Evolutionary conservation across 2,888 invertebrate species (phyloP).

Genomic region (Bombylius discolor): DNA sequence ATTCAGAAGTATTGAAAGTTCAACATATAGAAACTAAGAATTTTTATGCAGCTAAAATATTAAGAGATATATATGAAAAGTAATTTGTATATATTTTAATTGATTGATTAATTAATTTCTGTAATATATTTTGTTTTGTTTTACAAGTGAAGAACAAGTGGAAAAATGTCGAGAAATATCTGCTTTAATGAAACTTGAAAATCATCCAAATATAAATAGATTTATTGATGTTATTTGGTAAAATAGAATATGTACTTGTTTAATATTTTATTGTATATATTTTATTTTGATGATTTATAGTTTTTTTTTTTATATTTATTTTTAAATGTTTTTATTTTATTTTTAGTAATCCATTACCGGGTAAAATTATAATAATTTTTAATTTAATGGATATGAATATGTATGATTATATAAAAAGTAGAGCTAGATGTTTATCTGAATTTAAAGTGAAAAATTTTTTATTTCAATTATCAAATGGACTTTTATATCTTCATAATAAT

Average conservation of each 20-base stretch:
- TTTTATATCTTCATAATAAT: conserved; percentile 48
- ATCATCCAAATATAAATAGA: conserved; percentile 48
- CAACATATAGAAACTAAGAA: conserved; percentile 42
- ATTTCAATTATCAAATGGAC: conserved; percentile 47
- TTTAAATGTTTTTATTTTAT: no score
- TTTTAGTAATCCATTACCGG: conserved; percentile 43
- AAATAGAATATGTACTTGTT: no score
- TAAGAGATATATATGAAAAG: conserved; percentile 48
- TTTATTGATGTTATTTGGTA: conserved; percentile 51
- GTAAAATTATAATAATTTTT: conserved; percentile 47
- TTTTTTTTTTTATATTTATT: no score
- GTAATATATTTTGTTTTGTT: no score
- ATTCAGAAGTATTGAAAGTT: conserved; percentile 55
- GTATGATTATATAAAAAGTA: conserved; percentile 47
- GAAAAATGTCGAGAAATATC: conserved; percentile 45
- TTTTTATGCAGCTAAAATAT: conserved; percentile 48
- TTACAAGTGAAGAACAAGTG: conserved; percentile 36
- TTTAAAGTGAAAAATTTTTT: conserved; percentile 42
- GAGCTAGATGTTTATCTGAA: conserved; percentile 41
- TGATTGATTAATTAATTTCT: no score
- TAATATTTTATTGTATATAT: no score
- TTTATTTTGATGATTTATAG: no score
- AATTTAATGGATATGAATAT: conserved; percentile 59
- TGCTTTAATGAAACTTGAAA: conserved; percentile 44
- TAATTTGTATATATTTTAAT: conserved; percentile 21